phyloP scores from a whole-genome alignment of 2,888 invertebrate genomes.

The Rhagium mordax region DNA sequence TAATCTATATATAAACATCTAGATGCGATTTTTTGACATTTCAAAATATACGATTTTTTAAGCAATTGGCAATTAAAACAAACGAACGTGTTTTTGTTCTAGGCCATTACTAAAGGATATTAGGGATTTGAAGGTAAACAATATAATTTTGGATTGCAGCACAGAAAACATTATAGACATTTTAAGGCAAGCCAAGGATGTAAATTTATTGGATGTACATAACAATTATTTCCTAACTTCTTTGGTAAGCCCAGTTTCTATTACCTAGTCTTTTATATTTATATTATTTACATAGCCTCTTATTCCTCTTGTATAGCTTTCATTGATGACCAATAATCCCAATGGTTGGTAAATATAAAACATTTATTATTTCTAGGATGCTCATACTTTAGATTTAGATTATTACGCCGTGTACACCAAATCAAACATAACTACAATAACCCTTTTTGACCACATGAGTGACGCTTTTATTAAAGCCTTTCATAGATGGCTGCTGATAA shows the following conservation, averaged over 20 bases:
- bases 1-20: no score
- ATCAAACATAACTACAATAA: constrained; percentile 81
- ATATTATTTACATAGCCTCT: no score
- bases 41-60: no score
- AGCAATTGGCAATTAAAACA: no score
- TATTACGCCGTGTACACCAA: constrained; percentile 74
- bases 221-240: constrained; percentile 78
- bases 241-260: no score
- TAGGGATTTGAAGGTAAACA: constrained; percentile 79
- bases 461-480: constrained; percentile 67
- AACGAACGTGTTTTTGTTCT: no score
- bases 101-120: constrained; percentile 84
- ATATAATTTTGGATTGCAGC: constrained; percentile 84
- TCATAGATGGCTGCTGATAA: constrained; percentile 49
- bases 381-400: constrained; percentile 78
- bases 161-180: constrained; percentile 75
- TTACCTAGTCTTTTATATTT: no score
- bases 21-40: no score
- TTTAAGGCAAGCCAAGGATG: constrained; percentile 81
- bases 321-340: no score
- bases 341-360: no score
- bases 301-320: no score
- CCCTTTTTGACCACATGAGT: constrained; percentile 75
- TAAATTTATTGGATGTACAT: constrained; percentile 82
- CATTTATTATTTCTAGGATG: no score